These are phyloP conservation scores for Agriopis aurantiaria DNA, from an alignment of 2,888 invertebrate genomes.

Conservation along the genomic window DNA sequence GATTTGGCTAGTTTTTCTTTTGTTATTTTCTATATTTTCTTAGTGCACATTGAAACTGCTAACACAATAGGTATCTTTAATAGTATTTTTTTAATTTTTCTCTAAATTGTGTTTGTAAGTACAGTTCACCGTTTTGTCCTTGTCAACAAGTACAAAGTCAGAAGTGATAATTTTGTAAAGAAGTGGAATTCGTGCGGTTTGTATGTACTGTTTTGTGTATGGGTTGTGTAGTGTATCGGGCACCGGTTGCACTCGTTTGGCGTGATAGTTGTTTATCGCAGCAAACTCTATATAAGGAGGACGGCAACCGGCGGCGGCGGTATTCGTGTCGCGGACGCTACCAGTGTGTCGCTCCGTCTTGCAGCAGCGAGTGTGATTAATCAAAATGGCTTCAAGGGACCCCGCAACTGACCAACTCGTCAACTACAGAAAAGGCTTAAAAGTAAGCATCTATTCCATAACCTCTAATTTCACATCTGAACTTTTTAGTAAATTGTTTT, in stretches of 20 bases:
- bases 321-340: conserved; percentile 70
- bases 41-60: too few relatives aligned
- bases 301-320: conserved; percentile 47
- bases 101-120: neutral
- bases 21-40: too few relatives aligned
- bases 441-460: conserved; percentile 76
- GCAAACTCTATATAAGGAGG: conserved; percentile 71
- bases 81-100: too few relatives aligned
- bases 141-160: neutral
- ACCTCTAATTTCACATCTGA: neutral
- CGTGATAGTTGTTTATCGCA: conserved; percentile 72
- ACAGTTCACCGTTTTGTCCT: neutral
- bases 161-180: conserved; percentile 9
- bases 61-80: too few relatives aligned
- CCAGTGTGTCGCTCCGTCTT: conserved; percentile 68
- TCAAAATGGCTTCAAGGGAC: conserved; percentile 81
- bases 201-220: conserved; percentile 14
- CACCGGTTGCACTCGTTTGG: conserved; percentile 59
- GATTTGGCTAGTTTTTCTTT: too few relatives aligned
- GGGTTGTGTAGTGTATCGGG: conserved; percentile 10
- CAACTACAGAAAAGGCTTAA: conserved; percentile 86
- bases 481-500: conserved; percentile 1
- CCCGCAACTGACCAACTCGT: conserved; percentile 88
- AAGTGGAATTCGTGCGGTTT: conserved; percentile 10
- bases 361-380: conserved; percentile 35